Conservation (phyloP, 2,888 invertebrate genomes). For the Gymnosoma rotundatum region DNA sequence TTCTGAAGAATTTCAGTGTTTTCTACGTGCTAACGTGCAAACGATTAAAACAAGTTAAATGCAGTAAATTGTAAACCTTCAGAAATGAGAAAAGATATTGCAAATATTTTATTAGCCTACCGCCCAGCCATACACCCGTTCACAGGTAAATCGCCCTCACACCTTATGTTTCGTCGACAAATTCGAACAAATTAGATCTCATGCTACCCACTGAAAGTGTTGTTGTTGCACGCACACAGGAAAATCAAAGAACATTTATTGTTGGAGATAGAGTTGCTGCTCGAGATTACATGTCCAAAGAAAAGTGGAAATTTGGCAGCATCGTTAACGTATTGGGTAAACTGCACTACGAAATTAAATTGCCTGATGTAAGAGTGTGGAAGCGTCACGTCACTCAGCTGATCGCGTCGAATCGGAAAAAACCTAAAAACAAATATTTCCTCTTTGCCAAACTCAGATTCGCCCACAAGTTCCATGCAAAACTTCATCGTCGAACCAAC, state of each 20-base stretch:
- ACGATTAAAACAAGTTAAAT: too few species aligned
- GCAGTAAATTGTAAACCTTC: too few species aligned
- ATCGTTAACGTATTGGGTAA: conserved; percentile 19
- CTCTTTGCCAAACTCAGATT: not conserved
- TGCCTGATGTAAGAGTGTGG: conserved; percentile 56
- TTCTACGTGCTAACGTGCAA: too few species aligned
- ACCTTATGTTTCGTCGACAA: too few species aligned
- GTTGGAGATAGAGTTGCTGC: conserved; percentile 54
- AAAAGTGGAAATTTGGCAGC: conserved; percentile 62
- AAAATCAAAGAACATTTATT: conserved; percentile 8
- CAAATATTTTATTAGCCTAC: too few species aligned
- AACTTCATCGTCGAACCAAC: not conserved
- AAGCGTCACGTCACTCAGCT: conserved; percentile 50
- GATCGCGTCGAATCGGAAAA: conserved; percentile 33
- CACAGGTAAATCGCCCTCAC: too few species aligned
- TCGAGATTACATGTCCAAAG: conserved; percentile 56
- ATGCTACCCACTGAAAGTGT: conserved; percentile 15
- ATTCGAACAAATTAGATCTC: too few species aligned
- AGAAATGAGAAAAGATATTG: too few species aligned
- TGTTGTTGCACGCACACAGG: not conserved
- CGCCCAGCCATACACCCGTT: too few species aligned
- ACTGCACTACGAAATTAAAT: conserved; percentile 50
- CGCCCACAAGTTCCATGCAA: not conserved
- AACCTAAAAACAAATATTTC: not conserved
- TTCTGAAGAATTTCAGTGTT: too few species aligned